Base-by-base conservation (phyloP, 2,113 vertebrate species). In the Sinocyclocheilus anophthalmus region DNA sequence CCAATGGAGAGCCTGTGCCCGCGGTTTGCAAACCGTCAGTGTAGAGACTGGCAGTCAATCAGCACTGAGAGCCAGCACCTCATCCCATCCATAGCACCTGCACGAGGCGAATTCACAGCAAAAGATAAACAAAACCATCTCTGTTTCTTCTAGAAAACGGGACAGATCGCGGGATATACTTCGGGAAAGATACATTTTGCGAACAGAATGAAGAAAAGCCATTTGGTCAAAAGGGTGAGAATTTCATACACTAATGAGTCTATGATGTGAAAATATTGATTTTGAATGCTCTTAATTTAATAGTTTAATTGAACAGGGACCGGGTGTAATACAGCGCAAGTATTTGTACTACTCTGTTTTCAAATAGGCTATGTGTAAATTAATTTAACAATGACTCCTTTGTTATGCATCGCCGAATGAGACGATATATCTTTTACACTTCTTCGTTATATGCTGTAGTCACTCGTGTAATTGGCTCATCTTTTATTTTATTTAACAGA, bases 131-230 rank as follows among this genome's bases (percentile, higher is more conserved):
- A 24, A 1, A 24, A 42, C 30, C 39, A 30, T 0, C 24, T n/a
- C 53, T 22, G 16, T 42, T 53, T 50, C 5, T 22, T n/a, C 3
- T 30, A 16, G 33, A 65, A 30, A 78, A 16, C 75, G 5, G 73
- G 63, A 39, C 63, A 73, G 8, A 24, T n/a, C 59, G 48, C 72
- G 83, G 83, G 80, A 59, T 83, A 45, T 50, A 79, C 30, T 30
- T 9, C 26, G 57, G 84, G 81, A 70, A 53, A 76, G 26, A 69
- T 22, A 42, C 57, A 75, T 57, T 59, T 75, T 63, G 5, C 18
- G 45, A 14, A 33, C 85, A 92, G 75, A 83, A 97, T 98, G 97
- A 97, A 96, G 95, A 97, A 96, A 86, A 97, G 95, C 92, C 93
- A 94, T 92, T 93, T 94, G 78, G 88, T 93, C 12, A 96, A 96